A percentile compares a stretch with the other conserved stretches of the same genome.
Evolutionary conservation across 2,888 invertebrate genomes (phyloP).

Genomic region (Rotaria sp.): DNA sequence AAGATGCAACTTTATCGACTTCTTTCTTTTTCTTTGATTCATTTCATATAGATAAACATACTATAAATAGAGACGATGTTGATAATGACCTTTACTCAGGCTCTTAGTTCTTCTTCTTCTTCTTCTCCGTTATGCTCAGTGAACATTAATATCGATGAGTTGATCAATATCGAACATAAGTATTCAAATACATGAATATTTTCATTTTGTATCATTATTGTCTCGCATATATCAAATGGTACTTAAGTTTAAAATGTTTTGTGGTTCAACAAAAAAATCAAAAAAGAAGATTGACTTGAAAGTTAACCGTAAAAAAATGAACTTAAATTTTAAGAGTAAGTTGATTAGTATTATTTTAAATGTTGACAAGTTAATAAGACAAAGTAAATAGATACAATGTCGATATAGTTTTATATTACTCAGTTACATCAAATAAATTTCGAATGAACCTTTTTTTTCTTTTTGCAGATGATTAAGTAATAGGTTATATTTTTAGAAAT

Average conservation of each 20-base stretch:
- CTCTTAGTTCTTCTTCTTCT: not conserved
- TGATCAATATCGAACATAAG: not conserved
- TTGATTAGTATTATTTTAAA: not conserved
- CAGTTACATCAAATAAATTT: no score
- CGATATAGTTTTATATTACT: not conserved
- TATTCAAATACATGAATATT: not conserved
- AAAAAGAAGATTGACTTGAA: not conserved
- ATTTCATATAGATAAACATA: not conserved
- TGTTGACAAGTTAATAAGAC: no score
- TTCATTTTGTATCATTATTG: not conserved
- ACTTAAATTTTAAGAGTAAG: not conserved
- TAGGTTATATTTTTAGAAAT: no score
- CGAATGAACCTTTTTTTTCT: no score
- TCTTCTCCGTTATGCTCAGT: not conserved
- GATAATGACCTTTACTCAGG: not conserved
- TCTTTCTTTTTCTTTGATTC: not conserved
- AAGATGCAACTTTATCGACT: not conserved
- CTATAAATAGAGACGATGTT: not conserved
- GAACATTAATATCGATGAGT: not conserved
- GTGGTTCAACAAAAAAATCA: not conserved
- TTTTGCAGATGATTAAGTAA: no score
- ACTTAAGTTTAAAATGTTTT: not conserved
- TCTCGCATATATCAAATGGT: constrained; percentile 8
- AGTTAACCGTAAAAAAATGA: not conserved
- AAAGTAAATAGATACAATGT: not conserved